phyloP scores from a whole-genome alignment of 2,888 invertebrate species.

The Muscina levida region DNA sequence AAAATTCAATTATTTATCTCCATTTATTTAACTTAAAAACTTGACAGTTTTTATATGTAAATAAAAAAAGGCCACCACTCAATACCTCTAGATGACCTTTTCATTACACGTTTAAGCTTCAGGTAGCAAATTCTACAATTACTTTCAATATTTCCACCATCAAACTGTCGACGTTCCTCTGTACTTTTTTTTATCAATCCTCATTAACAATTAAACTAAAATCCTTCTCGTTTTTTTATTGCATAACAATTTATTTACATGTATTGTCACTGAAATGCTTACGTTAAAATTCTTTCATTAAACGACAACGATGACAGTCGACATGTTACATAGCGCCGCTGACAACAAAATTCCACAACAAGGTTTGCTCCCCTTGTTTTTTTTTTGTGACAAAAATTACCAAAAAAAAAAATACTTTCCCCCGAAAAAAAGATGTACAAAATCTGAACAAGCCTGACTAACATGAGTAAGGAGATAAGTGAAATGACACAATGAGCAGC shows the following conservation, averaged over 20 bases:
- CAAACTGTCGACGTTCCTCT: too few species aligned
- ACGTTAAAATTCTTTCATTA: too few species aligned
- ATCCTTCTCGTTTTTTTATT: conserved; percentile 12
- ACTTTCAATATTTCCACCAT: too few species aligned
- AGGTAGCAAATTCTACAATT: too few species aligned
- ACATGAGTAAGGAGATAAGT: not conserved
- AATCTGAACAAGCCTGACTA: not conserved
- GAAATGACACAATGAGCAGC: conserved; percentile 11
- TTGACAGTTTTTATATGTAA: too few species aligned
- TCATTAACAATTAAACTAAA: conserved; percentile 14
- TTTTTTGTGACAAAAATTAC: not conserved
- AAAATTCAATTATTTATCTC: too few species aligned
- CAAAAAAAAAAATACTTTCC: not conserved
- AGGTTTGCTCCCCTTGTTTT: not conserved
- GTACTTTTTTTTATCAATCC: conserved; percentile 5
- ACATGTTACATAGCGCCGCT: not conserved
- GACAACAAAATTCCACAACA: not conserved
- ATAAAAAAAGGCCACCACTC: too few species aligned
- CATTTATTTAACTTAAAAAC: too few species aligned
- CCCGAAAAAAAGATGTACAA: not conserved
- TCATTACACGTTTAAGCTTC: too few species aligned
- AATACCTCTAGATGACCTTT: too few species aligned
- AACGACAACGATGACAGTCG: not conserved
- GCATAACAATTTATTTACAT: conserved; percentile 8
- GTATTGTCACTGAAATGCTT: too few species aligned